Evolutionary conservation across 53 echinoderm and acorn worm genomes (phyloP).

Genomic region (Apostichopus leukothele): DNA sequence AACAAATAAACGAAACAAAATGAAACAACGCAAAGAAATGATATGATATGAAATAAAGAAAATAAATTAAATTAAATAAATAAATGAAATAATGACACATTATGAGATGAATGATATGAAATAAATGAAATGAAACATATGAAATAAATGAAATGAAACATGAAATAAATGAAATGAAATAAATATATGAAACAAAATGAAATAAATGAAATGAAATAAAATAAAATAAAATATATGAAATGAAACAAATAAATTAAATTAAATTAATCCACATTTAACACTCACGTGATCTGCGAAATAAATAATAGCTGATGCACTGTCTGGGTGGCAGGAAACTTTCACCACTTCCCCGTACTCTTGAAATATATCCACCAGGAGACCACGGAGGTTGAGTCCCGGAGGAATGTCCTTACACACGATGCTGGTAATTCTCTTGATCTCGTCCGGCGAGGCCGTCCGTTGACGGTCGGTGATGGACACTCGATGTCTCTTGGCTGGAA

Average conservation of each 20-base stretch:
- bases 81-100: too few species aligned
- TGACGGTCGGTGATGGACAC: constrained; percentile 11
- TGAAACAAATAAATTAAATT: not conserved
- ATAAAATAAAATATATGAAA: too few species aligned
- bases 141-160: too few species aligned
- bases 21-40: too few species aligned
- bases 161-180: too few species aligned
- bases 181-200: too few species aligned
- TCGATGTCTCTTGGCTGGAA: not conserved
- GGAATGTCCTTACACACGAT: constrained; percentile 78
- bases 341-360: constrained; percentile 64
- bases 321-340: constrained; percentile 51
- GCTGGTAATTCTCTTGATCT: constrained; percentile 50
- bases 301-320: constrained; percentile 57
- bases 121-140: too few species aligned
- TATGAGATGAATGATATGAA: too few species aligned
- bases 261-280: constrained; percentile 11
- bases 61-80: too few species aligned
- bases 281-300: constrained; percentile 84
- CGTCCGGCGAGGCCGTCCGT: constrained; percentile 51
- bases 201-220: too few species aligned
- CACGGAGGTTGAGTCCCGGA: constrained; percentile 53
- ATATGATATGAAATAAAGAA: too few species aligned
- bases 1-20: too few species aligned
- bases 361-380: constrained; percentile 62